A percentile compares a stretch with the other conserved stretches of the same genome.
Conservation (phyloP, 2,797 vertebrate genomes). For the Tadarida brasiliensis region DNA sequence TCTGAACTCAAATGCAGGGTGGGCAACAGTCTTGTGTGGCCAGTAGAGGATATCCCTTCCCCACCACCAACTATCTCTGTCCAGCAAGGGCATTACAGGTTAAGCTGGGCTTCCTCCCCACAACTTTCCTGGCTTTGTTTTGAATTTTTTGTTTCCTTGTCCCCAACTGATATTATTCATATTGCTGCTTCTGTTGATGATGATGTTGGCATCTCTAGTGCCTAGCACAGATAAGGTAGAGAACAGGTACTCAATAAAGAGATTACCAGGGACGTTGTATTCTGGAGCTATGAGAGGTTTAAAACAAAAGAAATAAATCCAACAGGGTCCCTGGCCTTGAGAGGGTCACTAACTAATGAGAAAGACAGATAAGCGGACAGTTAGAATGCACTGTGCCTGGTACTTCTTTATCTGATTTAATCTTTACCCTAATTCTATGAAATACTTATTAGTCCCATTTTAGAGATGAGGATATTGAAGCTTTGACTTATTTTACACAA, state of each 20-base stretch:
- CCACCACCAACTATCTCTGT: background rate
- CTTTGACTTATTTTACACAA: background rate
- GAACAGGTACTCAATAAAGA: background rate
- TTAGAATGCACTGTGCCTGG: background rate
- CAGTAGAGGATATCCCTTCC: background rate
- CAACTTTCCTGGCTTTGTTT: conserved; percentile 42
- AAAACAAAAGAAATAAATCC: conserved; percentile 45
- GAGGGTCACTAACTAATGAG: background rate
- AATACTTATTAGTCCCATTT: conserved; percentile 22
- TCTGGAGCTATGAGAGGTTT: background rate
- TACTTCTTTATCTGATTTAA: conserved; percentile 54
- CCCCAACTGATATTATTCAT: background rate
- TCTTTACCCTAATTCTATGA: conserved; percentile 31
- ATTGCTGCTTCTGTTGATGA: background rate
- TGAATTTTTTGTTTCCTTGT: conserved; percentile 23
- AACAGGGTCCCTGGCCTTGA: background rate
- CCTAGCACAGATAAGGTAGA: conserved; percentile 4
- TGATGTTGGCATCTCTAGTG: background rate
- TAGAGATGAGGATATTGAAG: conserved; percentile 9
- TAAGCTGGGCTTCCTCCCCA: background rate
- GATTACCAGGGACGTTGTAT: background rate
- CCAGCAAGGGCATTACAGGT: background rate
- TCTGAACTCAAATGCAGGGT: background rate
- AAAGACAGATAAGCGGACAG: background rate
- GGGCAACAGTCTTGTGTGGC: background rate